phyloP scores from a whole-genome alignment of 2,797 vertebrate species.

The Pterois miles region DNA sequence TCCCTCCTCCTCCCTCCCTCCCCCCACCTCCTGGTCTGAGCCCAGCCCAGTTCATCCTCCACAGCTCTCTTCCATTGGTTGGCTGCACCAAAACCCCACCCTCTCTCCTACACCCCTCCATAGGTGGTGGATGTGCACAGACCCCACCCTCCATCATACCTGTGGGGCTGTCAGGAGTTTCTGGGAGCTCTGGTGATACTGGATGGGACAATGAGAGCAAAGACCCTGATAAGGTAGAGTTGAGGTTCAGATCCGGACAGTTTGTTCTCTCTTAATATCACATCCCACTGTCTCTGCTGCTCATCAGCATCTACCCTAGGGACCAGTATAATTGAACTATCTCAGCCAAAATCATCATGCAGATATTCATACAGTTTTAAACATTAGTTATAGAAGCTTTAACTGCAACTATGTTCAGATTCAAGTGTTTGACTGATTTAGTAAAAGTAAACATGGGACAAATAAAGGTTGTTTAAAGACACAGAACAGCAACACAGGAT shows the following conservation, averaged over 20 bases:
- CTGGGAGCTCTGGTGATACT: slow-evolving; percentile 69
- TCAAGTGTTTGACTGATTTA: neutral
- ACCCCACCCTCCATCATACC: slow-evolving; percentile 78
- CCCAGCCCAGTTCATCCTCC: slow-evolving; percentile 87
- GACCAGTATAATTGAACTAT: neutral
- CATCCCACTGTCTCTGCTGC: neutral
- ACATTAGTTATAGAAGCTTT: neutral
- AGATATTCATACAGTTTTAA: neutral
- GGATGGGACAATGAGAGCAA: slow-evolving; percentile 84
- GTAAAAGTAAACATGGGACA: neutral
- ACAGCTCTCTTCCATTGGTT: slow-evolving; percentile 86
- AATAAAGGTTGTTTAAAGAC: neutral
- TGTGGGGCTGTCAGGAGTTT: slow-evolving; percentile 65
- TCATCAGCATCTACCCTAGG: neutral
- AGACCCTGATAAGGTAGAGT: slow-evolving; percentile 85
- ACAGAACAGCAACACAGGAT: neutral
- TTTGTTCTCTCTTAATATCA: neutral
- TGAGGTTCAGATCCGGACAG: neutral
- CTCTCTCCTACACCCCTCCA: slow-evolving; percentile 80
- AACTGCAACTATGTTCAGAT: neutral
- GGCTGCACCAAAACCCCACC: slow-evolving; percentile 88
- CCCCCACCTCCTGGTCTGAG: slow-evolving; percentile 79
- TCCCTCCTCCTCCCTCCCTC: slow-evolving; percentile 82
- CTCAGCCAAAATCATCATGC: neutral
- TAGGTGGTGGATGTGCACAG: slow-evolving; percentile 82